Base-by-base conservation (phyloP, 2,888 invertebrate species). In the Metellina segmentata region DNA sequence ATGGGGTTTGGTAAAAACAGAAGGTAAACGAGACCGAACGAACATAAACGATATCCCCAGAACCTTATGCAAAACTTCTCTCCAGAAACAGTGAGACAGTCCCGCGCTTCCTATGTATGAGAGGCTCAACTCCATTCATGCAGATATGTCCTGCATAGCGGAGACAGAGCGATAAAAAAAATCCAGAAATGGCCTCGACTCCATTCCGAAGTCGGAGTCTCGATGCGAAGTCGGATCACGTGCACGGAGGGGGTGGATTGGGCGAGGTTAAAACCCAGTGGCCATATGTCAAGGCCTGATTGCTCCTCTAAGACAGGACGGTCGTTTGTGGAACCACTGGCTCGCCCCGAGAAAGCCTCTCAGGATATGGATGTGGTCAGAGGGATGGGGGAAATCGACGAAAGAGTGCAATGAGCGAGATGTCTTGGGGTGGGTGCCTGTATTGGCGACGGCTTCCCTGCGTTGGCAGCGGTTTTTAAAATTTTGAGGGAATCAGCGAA, bases 251-350 rank as follows among this genome's bases (percentile, higher is more conserved):
- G n/a, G 61, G 81, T 72, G 53, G 88, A 81, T 74, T 49, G 85
- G 49, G 49, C 72, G 83, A 79, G 90, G 90, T 85, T 85, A 85
- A 81, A 85, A 85, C 85, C 79, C 90, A 78, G 69, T 81, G 90
- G 90, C 86, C 90, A 91, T 91, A 91, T 86, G 90, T 91, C 90
- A 91, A 77, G 16, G 70, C 77, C 77, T 86, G 85, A 86, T 91
- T 86, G 81, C 85, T 52, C 52, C 69, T 19, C 85, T 71, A 48
- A 69, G 81, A 74, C 81, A 78, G 79, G 81, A 72, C 81, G 53
- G 77, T 85, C 53, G 83, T 78, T 89, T 52, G 90, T 53, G 85
- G 61, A 8, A 34, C 34, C 34, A 34, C 34, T 34, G 34, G 34
- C 34, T 34, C 34, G 34, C 34, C 75, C 51, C 78, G 70, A 70